Conservation (phyloP, 2,888 invertebrate genomes). For the Limnephilus auricula region DNA sequence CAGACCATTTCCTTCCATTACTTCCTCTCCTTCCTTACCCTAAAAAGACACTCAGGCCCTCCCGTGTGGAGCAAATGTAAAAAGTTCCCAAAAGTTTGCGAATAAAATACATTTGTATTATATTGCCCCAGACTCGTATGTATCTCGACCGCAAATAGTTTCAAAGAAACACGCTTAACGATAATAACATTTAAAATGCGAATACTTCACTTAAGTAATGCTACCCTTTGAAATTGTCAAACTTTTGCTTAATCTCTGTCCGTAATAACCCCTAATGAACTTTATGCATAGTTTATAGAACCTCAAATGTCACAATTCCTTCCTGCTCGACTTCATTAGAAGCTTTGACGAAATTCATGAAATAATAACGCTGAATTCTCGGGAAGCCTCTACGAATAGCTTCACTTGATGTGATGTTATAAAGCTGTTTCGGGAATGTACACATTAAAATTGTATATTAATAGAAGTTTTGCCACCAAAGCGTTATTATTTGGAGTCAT, state of each 20-base stretch:
- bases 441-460: background rate
- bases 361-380: background rate
- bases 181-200: background rate
- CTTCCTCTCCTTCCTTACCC: too few species aligned
- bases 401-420: background rate
- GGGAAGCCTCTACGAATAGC: background rate
- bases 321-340: slow-evolving; percentile 7
- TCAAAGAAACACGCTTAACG: background rate
- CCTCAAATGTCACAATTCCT: background rate
- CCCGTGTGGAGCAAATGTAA: too few species aligned
- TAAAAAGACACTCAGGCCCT: too few species aligned
- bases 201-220: slow-evolving; percentile 1
- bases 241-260: background rate
- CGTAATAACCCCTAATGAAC: slow-evolving; percentile 11
- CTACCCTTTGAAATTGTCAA: slow-evolving; percentile 3
- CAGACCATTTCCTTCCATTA: too few species aligned
- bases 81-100: too few species aligned
- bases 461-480: background rate
- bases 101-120: background rate
- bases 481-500: background rate
- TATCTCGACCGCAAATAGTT: background rate
- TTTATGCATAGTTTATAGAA: slow-evolving; percentile 12
- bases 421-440: background rate
- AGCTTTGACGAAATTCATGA: background rate
- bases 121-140: background rate